Evolutionary conservation across 2,113 vertebrate genomes (phyloP).

Genomic region (Pardalotus punctatus): DNA sequence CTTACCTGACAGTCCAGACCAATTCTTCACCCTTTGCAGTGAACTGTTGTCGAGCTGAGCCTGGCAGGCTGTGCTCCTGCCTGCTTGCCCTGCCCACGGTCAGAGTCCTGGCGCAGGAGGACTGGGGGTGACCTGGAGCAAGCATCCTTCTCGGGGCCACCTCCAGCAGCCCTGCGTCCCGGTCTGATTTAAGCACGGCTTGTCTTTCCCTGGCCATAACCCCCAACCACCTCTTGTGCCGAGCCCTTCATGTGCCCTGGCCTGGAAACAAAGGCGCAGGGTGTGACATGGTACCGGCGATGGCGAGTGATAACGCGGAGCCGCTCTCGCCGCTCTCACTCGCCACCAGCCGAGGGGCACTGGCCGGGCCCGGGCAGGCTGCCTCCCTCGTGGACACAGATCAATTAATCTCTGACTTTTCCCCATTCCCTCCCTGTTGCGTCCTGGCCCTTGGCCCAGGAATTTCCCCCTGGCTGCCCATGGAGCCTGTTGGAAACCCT

Average conservation of each 20-base stretch:
- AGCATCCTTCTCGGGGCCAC: not conserved
- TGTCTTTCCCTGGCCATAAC: not conserved
- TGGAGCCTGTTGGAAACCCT: not conserved
- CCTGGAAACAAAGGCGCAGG: not conserved
- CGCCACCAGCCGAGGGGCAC: fast-evolving
- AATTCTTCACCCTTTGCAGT: not conserved
- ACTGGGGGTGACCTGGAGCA: fast-evolving
- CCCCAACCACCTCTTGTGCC: fast-evolving
- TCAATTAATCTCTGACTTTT: not conserved
- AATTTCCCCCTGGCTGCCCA: not conserved
- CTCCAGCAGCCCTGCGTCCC: not conserved
- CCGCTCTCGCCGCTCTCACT: fast-evolving
- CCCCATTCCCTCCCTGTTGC: not conserved
- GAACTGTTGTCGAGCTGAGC: not conserved
- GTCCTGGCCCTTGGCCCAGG: constrained; percentile 9
- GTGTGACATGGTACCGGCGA: not conserved
- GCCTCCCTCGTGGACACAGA: fast-evolving
- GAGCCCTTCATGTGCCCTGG: not conserved
- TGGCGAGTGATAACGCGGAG: fast-evolving
- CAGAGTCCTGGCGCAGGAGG: fast-evolving
- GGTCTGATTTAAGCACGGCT: fast-evolving
- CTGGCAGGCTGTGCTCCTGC: not conserved
- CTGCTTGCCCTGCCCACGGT: not conserved
- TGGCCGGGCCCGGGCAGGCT: fast-evolving
- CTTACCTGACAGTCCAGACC: not conserved